These are phyloP conservation scores for Ranitomeya variabilis DNA, from an alignment of 2,113 vertebrate species.

Conservation along the genomic window DNA sequence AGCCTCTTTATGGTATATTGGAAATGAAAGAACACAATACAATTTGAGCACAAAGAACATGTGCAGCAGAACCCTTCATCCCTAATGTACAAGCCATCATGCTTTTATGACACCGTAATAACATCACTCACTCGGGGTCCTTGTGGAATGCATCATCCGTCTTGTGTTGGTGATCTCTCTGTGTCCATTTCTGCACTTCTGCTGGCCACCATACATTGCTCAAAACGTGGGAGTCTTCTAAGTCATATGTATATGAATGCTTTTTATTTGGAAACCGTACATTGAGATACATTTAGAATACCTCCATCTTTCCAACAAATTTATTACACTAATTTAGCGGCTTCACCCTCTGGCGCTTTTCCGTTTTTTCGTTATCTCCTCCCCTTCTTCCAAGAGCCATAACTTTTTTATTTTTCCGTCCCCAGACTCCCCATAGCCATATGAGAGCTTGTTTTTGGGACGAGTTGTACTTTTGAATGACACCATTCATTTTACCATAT, in stretches of 20 bases:
- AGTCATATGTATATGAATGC: not conserved
- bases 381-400: too few relatives aligned
- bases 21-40: slow-evolving; percentile 39
- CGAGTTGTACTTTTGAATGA: too few relatives aligned
- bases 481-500: too few relatives aligned
- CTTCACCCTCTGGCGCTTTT: too few relatives aligned
- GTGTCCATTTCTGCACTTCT: slow-evolving; percentile 25
- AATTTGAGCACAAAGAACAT: slow-evolving; percentile 43
- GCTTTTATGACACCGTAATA: slow-evolving; percentile 49
- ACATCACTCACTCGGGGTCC: slow-evolving; percentile 19
- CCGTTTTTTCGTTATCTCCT: too few relatives aligned
- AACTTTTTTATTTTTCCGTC: too few relatives aligned
- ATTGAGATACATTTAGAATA: not conserved
- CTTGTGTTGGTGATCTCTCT: not conserved
- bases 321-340: not conserved
- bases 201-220: slow-evolving; percentile 26
- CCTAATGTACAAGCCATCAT: slow-evolving; percentile 41
- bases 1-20: not conserved
- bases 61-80: slow-evolving; percentile 39
- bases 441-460: too few relatives aligned
- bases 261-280: not conserved
- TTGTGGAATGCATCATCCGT: slow-evolving; percentile 35
- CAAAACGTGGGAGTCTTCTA: not conserved
- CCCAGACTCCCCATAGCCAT: too few relatives aligned
- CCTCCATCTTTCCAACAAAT: slow-evolving; percentile 17